phyloP scores from a whole-genome alignment of 2,113 vertebrate species.

The Calcarius ornatus region DNA sequence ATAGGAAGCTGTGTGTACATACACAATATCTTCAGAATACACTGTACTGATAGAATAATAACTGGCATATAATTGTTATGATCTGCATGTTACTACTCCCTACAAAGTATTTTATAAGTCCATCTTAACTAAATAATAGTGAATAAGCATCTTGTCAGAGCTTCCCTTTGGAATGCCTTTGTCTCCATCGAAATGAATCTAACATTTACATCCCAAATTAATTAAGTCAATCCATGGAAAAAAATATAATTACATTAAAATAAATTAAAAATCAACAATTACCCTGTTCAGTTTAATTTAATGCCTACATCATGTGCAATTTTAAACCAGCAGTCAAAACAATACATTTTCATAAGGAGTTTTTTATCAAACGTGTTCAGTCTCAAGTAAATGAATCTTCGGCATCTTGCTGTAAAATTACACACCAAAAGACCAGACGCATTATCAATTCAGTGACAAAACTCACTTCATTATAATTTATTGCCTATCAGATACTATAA shows the following conservation, averaged over 20 bases:
- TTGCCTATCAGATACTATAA: slow-evolving; percentile 4
- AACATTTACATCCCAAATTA: not conserved
- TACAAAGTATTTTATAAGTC: not conserved
- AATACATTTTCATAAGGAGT: not conserved
- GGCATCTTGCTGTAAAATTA: not conserved
- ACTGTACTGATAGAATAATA: not conserved
- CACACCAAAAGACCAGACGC: not conserved
- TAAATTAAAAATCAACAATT: not conserved
- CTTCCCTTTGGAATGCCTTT: not conserved
- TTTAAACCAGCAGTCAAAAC: not conserved
- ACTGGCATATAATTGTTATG: not conserved
- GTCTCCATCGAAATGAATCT: not conserved
- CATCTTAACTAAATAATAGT: not conserved
- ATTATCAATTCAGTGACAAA: not conserved
- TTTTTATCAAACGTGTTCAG: not conserved
- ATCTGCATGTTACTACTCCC: not conserved
- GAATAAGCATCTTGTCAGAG: not conserved
- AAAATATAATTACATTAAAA: not conserved
- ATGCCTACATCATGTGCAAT: not conserved
- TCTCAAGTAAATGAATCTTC: not conserved
- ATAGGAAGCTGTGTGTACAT: not conserved
- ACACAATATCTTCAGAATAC: not conserved
- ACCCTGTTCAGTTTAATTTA: not conserved
- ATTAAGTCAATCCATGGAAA: not conserved
- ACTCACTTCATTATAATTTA: not conserved